Base-by-base conservation (phyloP, 2,888 invertebrate genomes). In the Pandemis cinnamomeana region DNA sequence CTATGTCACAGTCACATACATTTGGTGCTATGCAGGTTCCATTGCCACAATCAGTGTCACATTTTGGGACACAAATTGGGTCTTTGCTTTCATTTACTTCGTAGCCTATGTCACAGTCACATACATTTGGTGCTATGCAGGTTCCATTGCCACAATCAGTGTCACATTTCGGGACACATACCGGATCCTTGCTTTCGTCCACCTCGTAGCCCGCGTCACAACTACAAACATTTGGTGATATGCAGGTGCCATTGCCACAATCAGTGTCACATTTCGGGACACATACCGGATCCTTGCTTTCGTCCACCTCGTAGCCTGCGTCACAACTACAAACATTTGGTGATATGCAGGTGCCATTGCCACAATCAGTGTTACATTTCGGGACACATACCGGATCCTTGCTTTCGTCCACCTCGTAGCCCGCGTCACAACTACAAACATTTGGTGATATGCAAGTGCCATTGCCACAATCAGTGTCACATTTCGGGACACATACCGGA, bases 1-100 rank as follows among this genome's bases (percentile, higher is more conserved):
- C 91, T 1, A 85, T 80, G 20, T 87, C 82, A 75, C 94, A 95
- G 63, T 88, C 78, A 77, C 94, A 95, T 0, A 80, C 84, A 55
- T 93, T 86, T 2, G 95, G 94, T 0, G 88, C 89, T 0, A 89
- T 84, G 79, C 95, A 95, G 11, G 75, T 78, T 36, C 93, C 95
- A 78, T 95, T 93, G 8, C 84, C 82, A 67, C 94, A 95, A 53
- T 86, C 85, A 10, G 85, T 83, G 7, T 69, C 20, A 73, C 95
- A 94, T 20, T 89, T 78, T 0, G 95, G 94, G 66, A 85, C 84
- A 75, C 94, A 95, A 6, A 7, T 71, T n/a, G 71, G n/a, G 10
- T 13, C 4, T n/a, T 27, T 60, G 10, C 27, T 68, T 46, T 46
- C 46, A 27, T 68, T n/a, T n/a, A 41, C 69, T 72, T 36, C 48